Evolutionary conservation across 2,113 vertebrate species (phyloP), one percentile per base, ranked within the genome.

Genomic region (Pseudorasbora parva): DNA sequence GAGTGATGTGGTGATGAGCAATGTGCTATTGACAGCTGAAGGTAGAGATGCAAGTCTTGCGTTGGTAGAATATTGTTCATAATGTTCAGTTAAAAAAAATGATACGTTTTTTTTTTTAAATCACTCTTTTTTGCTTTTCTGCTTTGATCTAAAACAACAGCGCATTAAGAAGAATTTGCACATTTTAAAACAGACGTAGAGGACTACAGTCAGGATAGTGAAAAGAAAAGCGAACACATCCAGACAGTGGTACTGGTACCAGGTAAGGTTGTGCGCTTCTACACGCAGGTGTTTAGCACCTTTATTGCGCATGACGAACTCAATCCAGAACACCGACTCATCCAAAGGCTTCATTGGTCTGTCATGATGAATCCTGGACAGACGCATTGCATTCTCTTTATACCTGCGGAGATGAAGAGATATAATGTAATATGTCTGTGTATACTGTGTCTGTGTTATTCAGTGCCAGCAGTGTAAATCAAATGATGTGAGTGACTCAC

Each of bases 301-400:
- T 85, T 96, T 96, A 90, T 98, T 94, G 27, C 94, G 95, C 94
- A 98, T 96, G 14, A 96, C 95, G 90, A 94, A 97, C 90, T 98
- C 96, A 0, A 97, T 94, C 97, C 97, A 98, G 91, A 97, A 99
- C 68, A 97, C 93, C 0, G 96, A 94, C 91, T 95, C 92, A 17
- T 97, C 96, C 81, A 92, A 90, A 14, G 96, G 93, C 68, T 86
- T 95, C 0, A 95, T 11, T 0, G 95, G 96, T 78, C 96, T 95
- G 84, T 98, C 95, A 0, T 96, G 96, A 30, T 98, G 96, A 87
- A 98, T 96, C 4, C 60, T 85, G 47, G 96, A 98, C 87, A 99
- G 84, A 19, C 78, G 72, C 85, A 95, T 79, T 23, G 79, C 90
- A 17, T 94, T 99, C 82, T 96, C 94, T 84, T 97, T 99, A 84